These are phyloP conservation scores for Ernsta delagoae DNA, from an alignment of 2,888 invertebrate genomes.

Conservation along the genomic window DNA sequence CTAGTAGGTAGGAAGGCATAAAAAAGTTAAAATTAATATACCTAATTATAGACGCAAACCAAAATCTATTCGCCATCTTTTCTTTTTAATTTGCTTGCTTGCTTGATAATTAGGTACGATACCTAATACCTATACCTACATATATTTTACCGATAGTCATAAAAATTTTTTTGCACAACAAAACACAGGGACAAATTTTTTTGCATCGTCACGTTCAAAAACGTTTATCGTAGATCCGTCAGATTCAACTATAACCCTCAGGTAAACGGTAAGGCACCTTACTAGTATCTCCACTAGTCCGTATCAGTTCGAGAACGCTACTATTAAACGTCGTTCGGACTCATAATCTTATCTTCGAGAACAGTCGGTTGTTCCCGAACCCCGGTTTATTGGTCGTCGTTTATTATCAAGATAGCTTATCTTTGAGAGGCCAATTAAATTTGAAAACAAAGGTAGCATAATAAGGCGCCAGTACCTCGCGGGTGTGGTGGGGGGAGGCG, in stretches of 20 bases:
- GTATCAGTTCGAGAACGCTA: conserved; percentile 46
- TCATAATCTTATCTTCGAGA: conserved; percentile 74
- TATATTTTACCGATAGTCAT: too few relatives aligned
- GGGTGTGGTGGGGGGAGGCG: conserved; percentile 49
- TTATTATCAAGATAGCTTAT: conserved; percentile 84
- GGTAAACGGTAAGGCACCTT: conserved; percentile 42
- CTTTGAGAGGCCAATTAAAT: conserved; percentile 84
- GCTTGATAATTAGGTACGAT: too few relatives aligned
- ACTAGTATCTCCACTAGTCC: conserved; percentile 38
- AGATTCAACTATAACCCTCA: conserved; percentile 26
- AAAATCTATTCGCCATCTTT: too few relatives aligned
- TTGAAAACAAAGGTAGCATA: conserved; percentile 85
- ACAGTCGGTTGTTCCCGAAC: conserved; percentile 73
- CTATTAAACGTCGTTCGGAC: conserved; percentile 68
- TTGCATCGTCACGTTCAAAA: background rate
- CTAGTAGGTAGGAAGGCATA: too few relatives aligned
- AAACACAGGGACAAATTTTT: background rate
- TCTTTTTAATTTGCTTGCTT: too few relatives aligned
- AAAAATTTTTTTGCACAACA: background rate
- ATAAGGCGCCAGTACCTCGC: conserved; percentile 78
- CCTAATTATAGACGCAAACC: too few relatives aligned
- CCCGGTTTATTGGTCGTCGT: conserved; percentile 83
- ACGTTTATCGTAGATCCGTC: background rate
- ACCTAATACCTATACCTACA: background rate
- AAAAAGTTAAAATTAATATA: too few relatives aligned